Base-by-base conservation (phyloP, 92 coral and sea anemone genomes). In the Phenganax subtilis region DNA sequence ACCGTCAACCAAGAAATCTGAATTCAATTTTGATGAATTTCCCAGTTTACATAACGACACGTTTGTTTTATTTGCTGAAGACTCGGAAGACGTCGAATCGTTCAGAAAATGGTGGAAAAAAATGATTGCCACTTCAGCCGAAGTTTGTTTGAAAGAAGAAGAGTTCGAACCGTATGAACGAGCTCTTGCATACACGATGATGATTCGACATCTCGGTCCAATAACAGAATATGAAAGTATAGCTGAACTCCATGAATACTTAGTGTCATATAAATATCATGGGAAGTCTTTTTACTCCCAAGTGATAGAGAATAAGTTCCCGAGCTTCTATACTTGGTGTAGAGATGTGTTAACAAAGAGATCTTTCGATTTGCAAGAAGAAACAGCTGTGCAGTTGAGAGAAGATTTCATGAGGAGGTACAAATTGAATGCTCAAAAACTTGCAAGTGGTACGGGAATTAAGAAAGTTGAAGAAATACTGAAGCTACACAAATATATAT, bases 141-240 rank as follows among this genome's bases (percentile, higher is more conserved):
- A 55, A 20, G 28, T 71, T 57, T 37, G 15, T 9, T 31, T 57
- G 11, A 28, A 81, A 0, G 60, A 7, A 30, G 81, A 80, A 20
- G 31, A 70, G 27, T 14, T 10, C 10, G 58, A 54, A 80, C 82
- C 77, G 14, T 81, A 86, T 56, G 86, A 81, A 61, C 71, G 68
- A 37, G 74, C 88, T 8, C 44, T 86, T 27, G 81, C 88, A 54
- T 76, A 79, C 25, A 82, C 72, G 16, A 51, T 86, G 25, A 85
- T 85, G 57, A 81, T 86, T 20, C 86, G 86, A 61, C 86, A 86
- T 75, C 60, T 86, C 56, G 88, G 88, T n/a, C 88, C 88, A 9
- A 75, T 86, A 15, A 81, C 76, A 3, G 88, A 86, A 56, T 29
- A 59, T 27, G 88, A 86, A 68, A 62, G 68, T 28, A 86, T 73